Percentiles rank a stretch among this genome's conserved stretches.
phyloP scores from a whole-genome alignment of 2,888 invertebrate species.

The Agriotes lineatus region DNA sequence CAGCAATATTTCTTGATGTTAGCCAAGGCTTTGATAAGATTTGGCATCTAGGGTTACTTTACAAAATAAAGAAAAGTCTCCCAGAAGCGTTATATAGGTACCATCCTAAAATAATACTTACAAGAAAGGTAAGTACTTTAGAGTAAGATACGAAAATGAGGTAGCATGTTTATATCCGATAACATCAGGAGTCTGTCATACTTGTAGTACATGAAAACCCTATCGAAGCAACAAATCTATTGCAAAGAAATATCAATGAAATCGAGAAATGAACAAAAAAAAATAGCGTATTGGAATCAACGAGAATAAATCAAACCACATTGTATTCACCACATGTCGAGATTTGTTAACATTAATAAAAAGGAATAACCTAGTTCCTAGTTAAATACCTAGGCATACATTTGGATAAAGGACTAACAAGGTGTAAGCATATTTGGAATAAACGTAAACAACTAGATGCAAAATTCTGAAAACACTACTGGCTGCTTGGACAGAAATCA shows the following conservation, averaged over 20 bases:
- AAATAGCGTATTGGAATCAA: too few relatives aligned
- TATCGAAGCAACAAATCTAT: too few relatives aligned
- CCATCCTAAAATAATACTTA: slow-evolving; percentile 10
- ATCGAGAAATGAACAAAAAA: too few relatives aligned
- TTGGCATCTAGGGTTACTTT: background rate
- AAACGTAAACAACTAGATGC: background rate
- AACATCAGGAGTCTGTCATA: too few relatives aligned
- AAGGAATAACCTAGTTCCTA: too few relatives aligned
- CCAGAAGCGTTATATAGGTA: background rate
- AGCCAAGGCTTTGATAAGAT: background rate
- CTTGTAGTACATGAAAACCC: too few relatives aligned
- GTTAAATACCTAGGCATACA: background rate
- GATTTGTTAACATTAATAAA: too few relatives aligned
- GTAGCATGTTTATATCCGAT: slow-evolving; percentile 29
- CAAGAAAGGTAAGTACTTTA: slow-evolving; percentile 22
- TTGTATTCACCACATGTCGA: too few relatives aligned
- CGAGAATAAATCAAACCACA: too few relatives aligned
- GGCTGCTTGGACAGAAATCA: background rate
- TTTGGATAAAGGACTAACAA: background rate
- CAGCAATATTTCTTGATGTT: background rate
- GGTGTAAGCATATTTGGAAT: too few relatives aligned
- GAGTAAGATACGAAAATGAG: slow-evolving; percentile 22
- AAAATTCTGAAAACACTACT: slow-evolving; percentile 3
- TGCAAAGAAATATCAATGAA: too few relatives aligned
- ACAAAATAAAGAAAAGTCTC: slow-evolving; percentile 7